These are phyloP conservation scores for Hydroisotoma schaefferi DNA, from an alignment of 2,888 invertebrate genomes.

Conservation along the genomic window DNA sequence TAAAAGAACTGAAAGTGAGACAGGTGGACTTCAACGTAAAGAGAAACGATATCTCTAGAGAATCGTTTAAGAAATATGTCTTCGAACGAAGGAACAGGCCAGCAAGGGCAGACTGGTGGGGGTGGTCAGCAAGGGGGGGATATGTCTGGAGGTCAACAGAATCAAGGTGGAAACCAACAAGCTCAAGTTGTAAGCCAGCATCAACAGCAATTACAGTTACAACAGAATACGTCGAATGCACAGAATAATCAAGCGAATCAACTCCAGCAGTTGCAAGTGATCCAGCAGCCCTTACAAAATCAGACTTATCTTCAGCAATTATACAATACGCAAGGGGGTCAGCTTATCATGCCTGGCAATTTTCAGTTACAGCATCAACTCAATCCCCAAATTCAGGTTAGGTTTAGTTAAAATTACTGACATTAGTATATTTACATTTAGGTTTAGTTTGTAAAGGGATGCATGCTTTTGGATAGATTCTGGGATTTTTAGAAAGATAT, in stretches of 20 bases:
- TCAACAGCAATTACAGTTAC: slow-evolving; percentile 43
- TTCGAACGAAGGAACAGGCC: background rate
- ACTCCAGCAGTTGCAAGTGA: slow-evolving; percentile 66
- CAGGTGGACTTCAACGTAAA: no score
- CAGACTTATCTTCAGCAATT: slow-evolving; percentile 73
- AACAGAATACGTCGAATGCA: slow-evolving; percentile 34
- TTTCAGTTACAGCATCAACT: slow-evolving; percentile 71
- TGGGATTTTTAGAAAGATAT: no score
- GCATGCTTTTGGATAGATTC: no score
- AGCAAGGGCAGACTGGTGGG: slow-evolving; percentile 4
- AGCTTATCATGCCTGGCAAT: slow-evolving; percentile 74
- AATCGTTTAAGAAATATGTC: no score
- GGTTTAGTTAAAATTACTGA: no score
- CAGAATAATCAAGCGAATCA: slow-evolving; percentile 37
- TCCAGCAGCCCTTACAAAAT: slow-evolving; percentile 76
- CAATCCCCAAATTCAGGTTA: slow-evolving; percentile 68
- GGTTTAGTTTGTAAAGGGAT: no score
- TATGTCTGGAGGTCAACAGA: slow-evolving; percentile 24
- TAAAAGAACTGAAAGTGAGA: no score
- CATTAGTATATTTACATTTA: no score
- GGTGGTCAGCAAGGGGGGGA: background rate
- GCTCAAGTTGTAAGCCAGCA: background rate
- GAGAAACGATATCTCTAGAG: no score
- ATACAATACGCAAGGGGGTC: slow-evolving; percentile 69
- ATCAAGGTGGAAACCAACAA: slow-evolving; percentile 13